These are phyloP conservation scores for Campoplex nolae DNA, from an alignment of 2,888 invertebrate genomes.

Conservation along the genomic window DNA sequence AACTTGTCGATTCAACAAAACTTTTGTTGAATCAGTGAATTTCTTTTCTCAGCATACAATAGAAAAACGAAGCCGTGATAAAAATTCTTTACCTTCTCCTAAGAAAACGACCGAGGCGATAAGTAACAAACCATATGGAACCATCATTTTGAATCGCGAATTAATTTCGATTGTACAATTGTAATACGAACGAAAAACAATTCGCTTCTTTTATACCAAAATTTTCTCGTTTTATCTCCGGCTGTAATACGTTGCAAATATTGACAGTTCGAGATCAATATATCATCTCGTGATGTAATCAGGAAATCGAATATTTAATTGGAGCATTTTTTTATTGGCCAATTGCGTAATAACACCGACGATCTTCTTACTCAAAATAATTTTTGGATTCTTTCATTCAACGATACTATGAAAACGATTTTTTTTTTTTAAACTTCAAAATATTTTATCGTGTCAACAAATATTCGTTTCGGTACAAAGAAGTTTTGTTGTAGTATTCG, in stretches of 20 bases:
- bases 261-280: constrained; percentile 11
- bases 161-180: background rate
- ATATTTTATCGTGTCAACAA: no score
- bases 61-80: background rate
- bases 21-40: no score
- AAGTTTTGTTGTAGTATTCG: no score
- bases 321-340: background rate
- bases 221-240: background rate
- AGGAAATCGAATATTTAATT: background rate
- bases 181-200: constrained; percentile 1
- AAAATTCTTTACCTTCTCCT: constrained; percentile 21
- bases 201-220: constrained; percentile 34
- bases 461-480: no score
- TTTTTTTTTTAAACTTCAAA: no score
- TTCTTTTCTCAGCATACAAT: background rate
- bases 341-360: background rate
- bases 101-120: background rate
- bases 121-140: constrained; percentile 13
- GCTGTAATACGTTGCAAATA: constrained; percentile 5
- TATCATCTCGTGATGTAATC: background rate
- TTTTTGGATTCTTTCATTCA: no score
- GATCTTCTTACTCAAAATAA: no score
- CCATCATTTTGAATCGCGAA: background rate
- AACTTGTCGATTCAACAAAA: no score
- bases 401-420: no score